phyloP scores from a whole-genome alignment of 2,888 invertebrate species.

The Endomychus coccineus region DNA sequence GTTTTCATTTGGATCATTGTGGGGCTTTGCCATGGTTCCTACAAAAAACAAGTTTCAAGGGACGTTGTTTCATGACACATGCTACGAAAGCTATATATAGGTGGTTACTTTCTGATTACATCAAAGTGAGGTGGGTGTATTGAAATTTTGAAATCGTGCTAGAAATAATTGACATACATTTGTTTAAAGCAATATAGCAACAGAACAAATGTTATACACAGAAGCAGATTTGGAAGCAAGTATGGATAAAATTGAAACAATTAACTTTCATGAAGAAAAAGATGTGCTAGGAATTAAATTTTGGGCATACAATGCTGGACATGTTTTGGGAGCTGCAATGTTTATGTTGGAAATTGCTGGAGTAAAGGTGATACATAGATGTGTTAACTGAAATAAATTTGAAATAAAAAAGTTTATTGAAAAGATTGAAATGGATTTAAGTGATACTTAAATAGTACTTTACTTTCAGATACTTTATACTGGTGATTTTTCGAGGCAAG shows the following conservation, averaged over 20 bases:
- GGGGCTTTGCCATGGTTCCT: slow-evolving; percentile 98
- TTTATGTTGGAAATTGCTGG: slow-evolving; percentile 99
- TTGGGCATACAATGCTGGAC: slow-evolving; percentile 99
- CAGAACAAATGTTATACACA: slow-evolving; percentile 94
- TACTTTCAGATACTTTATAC: slow-evolving; percentile 72
- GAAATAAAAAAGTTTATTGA: slow-evolving; percentile 2
- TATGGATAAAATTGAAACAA: slow-evolving; percentile 98
- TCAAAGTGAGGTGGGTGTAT: slow-evolving; percentile 76
- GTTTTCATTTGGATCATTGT: slow-evolving; percentile 97
- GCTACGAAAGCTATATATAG: slow-evolving; percentile 99
- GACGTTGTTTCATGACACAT: slow-evolving; percentile 98
- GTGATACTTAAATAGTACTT: background rate
- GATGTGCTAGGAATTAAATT: slow-evolving; percentile 95
- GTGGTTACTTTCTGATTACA: slow-evolving; percentile 97
- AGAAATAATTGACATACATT: background rate
- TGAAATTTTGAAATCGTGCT: slow-evolving; percentile 4
- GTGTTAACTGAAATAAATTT: slow-evolving; percentile 2
- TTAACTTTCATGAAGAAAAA: slow-evolving; percentile 96
- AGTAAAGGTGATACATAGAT: slow-evolving; percentile 58
- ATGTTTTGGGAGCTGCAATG: slow-evolving; percentile 99
- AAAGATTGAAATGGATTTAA: no score
- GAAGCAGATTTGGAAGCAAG: slow-evolving; percentile 95
- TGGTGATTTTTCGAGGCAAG: slow-evolving; percentile 97
- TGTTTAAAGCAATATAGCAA: slow-evolving; percentile 80
- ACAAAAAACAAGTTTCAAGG: slow-evolving; percentile 94